A percentile compares a stretch with the other conserved stretches of the same genome.
Conservation (phyloP, 2,888 invertebrate genomes). For the Pedicia rivosa region DNA sequence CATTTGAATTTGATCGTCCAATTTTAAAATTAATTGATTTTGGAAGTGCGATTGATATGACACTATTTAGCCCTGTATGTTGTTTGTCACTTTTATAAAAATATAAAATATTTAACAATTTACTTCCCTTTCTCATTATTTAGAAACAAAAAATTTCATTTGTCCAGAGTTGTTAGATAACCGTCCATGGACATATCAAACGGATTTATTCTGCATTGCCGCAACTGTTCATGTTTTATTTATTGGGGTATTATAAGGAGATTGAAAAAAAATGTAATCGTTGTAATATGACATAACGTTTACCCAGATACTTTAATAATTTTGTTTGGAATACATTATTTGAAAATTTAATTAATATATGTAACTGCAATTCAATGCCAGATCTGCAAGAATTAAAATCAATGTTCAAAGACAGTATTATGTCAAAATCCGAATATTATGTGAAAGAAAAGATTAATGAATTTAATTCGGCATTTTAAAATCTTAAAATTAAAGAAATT, state of each 20-base stretch:
- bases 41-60: slow-evolving; percentile 89
- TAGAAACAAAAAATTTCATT: slow-evolving; percentile 51
- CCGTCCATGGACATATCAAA: slow-evolving; percentile 87
- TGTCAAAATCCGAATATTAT: no score
- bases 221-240: slow-evolving; percentile 73
- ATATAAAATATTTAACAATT: slow-evolving; percentile 62
- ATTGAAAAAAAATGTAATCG: slow-evolving; percentile 36
- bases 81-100: no score
- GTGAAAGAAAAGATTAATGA: no score
- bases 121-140: no score
- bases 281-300: slow-evolving; percentile 23
- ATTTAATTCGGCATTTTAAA: no score
- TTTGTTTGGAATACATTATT: slow-evolving; percentile 69
- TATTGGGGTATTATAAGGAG: slow-evolving; percentile 84
- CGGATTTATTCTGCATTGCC: slow-evolving; percentile 79
- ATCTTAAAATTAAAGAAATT: no score
- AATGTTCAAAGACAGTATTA: slow-evolving; percentile 22
- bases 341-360: slow-evolving; percentile 62
- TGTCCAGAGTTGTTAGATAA: slow-evolving; percentile 85
- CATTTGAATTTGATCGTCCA: slow-evolving; percentile 30
- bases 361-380: slow-evolving; percentile 58
- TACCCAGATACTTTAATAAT: slow-evolving; percentile 46
- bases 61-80: slow-evolving; percentile 57
- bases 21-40: slow-evolving; percentile 82
- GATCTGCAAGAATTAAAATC: slow-evolving; percentile 36